Conservation (phyloP, 1,140 invertebrate species). For the Theocolax elegans region DNA sequence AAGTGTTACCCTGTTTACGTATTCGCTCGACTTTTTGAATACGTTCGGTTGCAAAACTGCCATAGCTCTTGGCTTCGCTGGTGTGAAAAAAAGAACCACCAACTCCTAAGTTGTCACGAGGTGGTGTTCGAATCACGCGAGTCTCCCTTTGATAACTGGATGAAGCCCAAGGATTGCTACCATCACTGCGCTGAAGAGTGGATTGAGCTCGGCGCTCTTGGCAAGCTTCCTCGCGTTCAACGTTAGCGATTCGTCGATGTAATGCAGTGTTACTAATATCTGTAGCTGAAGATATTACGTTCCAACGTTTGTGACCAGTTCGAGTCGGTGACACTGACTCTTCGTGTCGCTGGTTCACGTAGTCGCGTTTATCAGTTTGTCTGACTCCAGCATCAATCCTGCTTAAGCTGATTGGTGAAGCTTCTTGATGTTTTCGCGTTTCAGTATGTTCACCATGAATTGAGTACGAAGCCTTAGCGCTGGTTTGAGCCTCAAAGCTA, state of each 20-base stretch:
- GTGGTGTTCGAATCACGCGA: conserved; percentile 68
- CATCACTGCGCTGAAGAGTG: conserved; percentile 57
- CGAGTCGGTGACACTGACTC: conserved; percentile 46
- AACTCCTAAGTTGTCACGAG: conserved; percentile 73
- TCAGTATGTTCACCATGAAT: conserved; percentile 60
- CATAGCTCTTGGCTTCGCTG: conserved; percentile 29
- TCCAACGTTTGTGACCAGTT: conserved; percentile 75
- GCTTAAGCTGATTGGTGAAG: conserved; percentile 59
- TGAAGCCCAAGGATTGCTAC: conserved; percentile 64
- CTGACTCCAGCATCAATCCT: conserved; percentile 55
- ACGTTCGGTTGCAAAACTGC: conserved; percentile 1
- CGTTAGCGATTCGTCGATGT: conserved; percentile 71
- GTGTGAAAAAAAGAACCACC: conserved; percentile 72
- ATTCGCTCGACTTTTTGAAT: conserved; percentile 60
- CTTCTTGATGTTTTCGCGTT: conserved; percentile 68
- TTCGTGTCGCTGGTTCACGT: conserved; percentile 53
- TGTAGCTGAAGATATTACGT: conserved; percentile 75
- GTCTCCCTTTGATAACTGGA: conserved; percentile 64
- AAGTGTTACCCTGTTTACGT: conserved; percentile 74
- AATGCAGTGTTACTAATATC: conserved; percentile 81
- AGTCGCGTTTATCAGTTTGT: conserved; percentile 52
- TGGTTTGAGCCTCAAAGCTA: not conserved
- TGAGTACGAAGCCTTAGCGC: not conserved
- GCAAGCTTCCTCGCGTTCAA: not conserved
- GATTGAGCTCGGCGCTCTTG: conserved; percentile 59